A percentile compares a stretch with the other conserved stretches of the same genome.
These are phyloP conservation scores for Siniperca undulata DNA, from an alignment of 2,797 vertebrate genomes.

Conservation along the genomic window DNA sequence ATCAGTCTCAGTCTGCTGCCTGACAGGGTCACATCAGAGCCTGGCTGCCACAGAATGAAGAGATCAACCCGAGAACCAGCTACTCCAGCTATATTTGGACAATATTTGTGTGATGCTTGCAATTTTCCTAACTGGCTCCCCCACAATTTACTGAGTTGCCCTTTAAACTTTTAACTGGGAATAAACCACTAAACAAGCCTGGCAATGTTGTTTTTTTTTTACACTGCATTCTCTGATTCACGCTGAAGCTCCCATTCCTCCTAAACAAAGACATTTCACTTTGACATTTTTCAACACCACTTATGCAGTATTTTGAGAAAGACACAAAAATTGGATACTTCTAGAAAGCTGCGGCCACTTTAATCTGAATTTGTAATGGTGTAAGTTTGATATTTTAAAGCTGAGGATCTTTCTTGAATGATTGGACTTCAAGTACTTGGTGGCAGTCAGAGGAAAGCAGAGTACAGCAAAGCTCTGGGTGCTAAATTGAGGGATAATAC, in stretches of 20 bases:
- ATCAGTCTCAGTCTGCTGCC: constrained; percentile 67
- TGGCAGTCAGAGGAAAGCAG: constrained; percentile 49
- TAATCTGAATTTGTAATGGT: constrained; percentile 61
- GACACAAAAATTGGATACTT: constrained; percentile 23
- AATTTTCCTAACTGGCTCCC: constrained; percentile 22
- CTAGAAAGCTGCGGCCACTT: constrained; percentile 41
- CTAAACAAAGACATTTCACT: constrained; percentile 8
- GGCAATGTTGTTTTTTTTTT: neutral
- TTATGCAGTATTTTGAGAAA: constrained; percentile 23
- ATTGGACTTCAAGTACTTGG: constrained; percentile 54
- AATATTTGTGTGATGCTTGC: constrained; percentile 22
- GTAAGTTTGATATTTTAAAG: constrained; percentile 53
- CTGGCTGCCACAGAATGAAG: constrained; percentile 57
- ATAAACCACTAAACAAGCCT: constrained; percentile 6
- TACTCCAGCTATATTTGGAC: constrained; percentile 55
- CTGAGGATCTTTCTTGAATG: constrained; percentile 55
- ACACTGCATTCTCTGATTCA: neutral
- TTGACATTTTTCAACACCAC: neutral
- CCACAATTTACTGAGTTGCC: constrained; percentile 5
- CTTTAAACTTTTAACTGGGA: constrained; percentile 14
- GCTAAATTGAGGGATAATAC: constrained; percentile 79
- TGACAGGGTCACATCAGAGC: constrained; percentile 58
- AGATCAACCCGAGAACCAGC: constrained; percentile 44
- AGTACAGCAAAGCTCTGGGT: constrained; percentile 64
- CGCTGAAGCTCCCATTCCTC: neutral